phyloP scores from a whole-genome alignment of 2,888 invertebrate genomes.

The Nebria salina region DNA sequence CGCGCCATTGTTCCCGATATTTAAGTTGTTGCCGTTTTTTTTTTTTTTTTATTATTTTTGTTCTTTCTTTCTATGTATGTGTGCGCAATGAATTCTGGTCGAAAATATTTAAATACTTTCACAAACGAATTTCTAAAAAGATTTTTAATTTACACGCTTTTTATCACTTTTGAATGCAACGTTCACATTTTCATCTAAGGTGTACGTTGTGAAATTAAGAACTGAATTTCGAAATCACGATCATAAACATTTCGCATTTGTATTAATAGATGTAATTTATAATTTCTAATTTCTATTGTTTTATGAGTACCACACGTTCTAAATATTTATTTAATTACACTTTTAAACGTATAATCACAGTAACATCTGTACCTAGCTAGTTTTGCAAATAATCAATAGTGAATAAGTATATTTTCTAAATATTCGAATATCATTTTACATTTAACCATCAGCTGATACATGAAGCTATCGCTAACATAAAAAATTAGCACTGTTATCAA shows the following conservation, averaged over 20 bases:
- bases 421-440: neutral
- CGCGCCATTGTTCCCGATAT: conserved; percentile 16
- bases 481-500: neutral
- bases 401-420: neutral
- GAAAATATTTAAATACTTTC: conserved; percentile 22
- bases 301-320: neutral
- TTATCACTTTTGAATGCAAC: conserved; percentile 30
- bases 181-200: conserved; percentile 18
- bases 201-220: conserved; percentile 25
- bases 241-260: neutral
- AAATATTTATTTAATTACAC: neutral
- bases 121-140: conserved; percentile 39
- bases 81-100: neutral
- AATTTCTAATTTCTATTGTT: neutral
- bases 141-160: conserved; percentile 42
- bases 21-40: conserved; percentile 6
- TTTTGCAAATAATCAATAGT: neutral
- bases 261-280: neutral
- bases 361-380: too few relatives aligned
- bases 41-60: neutral
- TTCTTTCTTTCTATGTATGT: neutral
- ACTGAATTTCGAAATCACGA: conserved; percentile 14
- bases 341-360: too few relatives aligned
- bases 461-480: neutral
- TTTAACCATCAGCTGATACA: neutral